These are phyloP conservation scores for Pipa parva DNA, from an alignment of 2,113 vertebrate species.

Conservation along the genomic window DNA sequence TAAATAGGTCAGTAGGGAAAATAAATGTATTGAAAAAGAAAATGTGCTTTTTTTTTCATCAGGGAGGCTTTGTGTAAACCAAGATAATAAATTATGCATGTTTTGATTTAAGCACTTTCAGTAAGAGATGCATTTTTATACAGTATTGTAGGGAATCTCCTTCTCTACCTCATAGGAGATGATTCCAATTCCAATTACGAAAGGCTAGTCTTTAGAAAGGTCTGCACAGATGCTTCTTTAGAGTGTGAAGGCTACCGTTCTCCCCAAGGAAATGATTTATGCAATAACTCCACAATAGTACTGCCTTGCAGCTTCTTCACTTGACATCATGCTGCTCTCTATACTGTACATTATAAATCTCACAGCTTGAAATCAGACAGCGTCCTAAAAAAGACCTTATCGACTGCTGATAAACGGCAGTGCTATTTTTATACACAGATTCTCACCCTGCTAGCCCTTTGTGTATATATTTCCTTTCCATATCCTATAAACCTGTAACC, in stretches of 20 bases:
- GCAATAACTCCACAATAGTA: slow-evolving; percentile 22
- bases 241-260: slow-evolving; percentile 23
- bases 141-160: slow-evolving; percentile 17
- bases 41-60: no score
- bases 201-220: slow-evolving; percentile 2
- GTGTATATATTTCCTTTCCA: slow-evolving; percentile 18
- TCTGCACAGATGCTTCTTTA: slow-evolving; percentile 10
- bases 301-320: slow-evolving; percentile 18
- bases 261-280: slow-evolving; percentile 38
- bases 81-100: background rate
- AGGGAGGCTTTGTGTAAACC: background rate
- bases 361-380: slow-evolving; percentile 28
- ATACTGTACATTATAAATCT: slow-evolving; percentile 33
- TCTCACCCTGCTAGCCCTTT: slow-evolving; percentile 11
- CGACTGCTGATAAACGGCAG: slow-evolving; percentile 34
- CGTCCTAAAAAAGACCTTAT: slow-evolving; percentile 18
- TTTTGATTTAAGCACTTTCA: background rate
- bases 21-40: no score
- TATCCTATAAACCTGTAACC: background rate
- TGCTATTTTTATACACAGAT: slow-evolving; percentile 31
- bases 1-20: no score
- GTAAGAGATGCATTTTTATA: background rate
- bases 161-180: slow-evolving; percentile 1
- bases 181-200: slow-evolving; percentile 15
- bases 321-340: slow-evolving; percentile 18